Conservation (phyloP, 2,888 invertebrate species). For the Drosophila prolongata region DNA sequence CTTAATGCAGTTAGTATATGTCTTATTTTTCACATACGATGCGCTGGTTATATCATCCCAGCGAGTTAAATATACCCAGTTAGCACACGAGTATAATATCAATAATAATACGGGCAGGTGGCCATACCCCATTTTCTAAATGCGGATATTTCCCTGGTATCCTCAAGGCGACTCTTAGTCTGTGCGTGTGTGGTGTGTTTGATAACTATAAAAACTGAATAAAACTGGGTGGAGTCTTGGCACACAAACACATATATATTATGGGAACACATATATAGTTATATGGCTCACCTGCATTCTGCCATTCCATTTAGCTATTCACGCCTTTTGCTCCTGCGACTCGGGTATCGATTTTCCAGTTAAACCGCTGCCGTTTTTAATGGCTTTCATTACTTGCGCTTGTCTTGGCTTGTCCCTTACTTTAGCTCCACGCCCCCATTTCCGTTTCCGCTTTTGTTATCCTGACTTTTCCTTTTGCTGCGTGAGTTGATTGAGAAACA, state of each 20-base stretch:
- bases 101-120: constrained; percentile 34
- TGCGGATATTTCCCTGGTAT: constrained; percentile 12
- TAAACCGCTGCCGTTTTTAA: constrained; percentile 73
- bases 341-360: constrained; percentile 66
- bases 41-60: constrained; percentile 33
- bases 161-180: constrained; percentile 10
- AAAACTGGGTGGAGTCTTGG: constrained; percentile 40
- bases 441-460: constrained; percentile 23
- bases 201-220: constrained; percentile 60
- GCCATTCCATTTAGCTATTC: constrained; percentile 58
- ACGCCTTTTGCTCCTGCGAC: constrained; percentile 49
- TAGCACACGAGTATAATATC: constrained; percentile 30
- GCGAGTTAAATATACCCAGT: constrained; percentile 18
- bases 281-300: constrained; percentile 52
- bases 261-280: constrained; percentile 4
- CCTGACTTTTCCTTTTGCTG: constrained; percentile 33
- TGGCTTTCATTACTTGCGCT: constrained; percentile 71
- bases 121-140: constrained; percentile 22
- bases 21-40: constrained; percentile 32
- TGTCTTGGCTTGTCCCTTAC: constrained; percentile 37
- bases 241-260: constrained; percentile 8
- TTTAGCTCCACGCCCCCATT: constrained; percentile 9
- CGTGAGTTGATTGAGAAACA: constrained; percentile 69
- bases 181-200: constrained; percentile 25
- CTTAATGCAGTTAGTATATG: constrained; percentile 13